Evolutionary conservation across 2,888 invertebrate genomes (phyloP), one percentile per base, ranked within the genome.

Genomic region (Aporophyla nigra): DNA sequence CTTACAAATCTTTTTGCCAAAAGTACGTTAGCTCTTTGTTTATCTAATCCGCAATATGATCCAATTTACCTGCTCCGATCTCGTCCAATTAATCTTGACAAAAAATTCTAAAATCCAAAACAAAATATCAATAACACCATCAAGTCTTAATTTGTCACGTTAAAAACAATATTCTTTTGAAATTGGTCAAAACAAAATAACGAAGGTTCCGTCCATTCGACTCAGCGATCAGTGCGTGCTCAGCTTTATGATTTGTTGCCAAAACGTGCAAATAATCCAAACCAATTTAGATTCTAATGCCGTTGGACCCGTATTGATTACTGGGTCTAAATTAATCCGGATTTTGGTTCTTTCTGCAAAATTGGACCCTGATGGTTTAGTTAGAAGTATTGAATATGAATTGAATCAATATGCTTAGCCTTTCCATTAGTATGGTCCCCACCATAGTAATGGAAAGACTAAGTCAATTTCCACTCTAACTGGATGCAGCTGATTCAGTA

Each of bases 101-200:
- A 14, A 10, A 71, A 53, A 71, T 10, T 61, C 6, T 2, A 49
- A 43, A 24, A 49, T 2, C 9, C 0, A 33, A 58, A 21, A 2
- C 14, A 51, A 67, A 67, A n/a, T 19, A 56, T 51, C 5, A 58
- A 53, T 46, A 27, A 21, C 21, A 53, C 59, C 0, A 43, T 19
- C n/a, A 40, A 6, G 12, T 49, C 61, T 12, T 51, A 70, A 76
- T 72, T 43, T 10, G 59, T 40, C 33, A 51, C 71, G 70, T 72
- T 59, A 72, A 33, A 56, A 70, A 49, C 59, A 58, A 71, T 40
- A 68, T 33, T 62, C 19, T 6, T 21, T 40, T 19, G 5, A 71
- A 78, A 85, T 85, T 71, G 58, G 24, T 24, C 19, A 19, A 54
- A 76, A 71, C 40, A 71, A 74, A 80, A 65, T 71, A 62, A 65